Percentiles rank a stretch among this genome's conserved stretches.
These are phyloP conservation scores for Corythucha ciliata DNA, from an alignment of 2,888 invertebrate species.

Conservation along the genomic window DNA sequence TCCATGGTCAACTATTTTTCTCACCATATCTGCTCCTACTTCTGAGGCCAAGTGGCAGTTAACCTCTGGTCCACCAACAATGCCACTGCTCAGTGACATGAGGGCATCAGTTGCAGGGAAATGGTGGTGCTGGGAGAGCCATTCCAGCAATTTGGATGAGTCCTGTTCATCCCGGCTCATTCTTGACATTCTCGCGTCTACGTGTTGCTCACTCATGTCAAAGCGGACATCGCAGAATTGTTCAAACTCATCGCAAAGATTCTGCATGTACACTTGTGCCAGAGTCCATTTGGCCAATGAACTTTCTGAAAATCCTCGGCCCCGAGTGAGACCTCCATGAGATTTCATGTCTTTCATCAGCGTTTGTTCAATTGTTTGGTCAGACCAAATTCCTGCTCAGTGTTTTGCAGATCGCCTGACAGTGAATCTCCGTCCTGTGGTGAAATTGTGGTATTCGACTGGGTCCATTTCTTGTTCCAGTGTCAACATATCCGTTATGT, in stretches of 20 bases:
- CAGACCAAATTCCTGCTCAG: conserved; percentile 27
- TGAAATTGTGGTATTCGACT: conserved; percentile 17
- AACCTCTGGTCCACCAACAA: conserved; percentile 28
- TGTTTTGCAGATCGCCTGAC: conserved; percentile 24
- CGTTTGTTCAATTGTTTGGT: too few species aligned
- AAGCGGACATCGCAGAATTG: conserved; percentile 30
- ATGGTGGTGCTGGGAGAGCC: conserved; percentile 33
- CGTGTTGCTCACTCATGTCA: conserved; percentile 24
- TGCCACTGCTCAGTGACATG: conserved; percentile 30
- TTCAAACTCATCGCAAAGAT: conserved; percentile 31
- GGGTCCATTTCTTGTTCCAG: conserved; percentile 13
- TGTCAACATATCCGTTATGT: conserved; percentile 27
- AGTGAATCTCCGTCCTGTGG: conserved; percentile 23
- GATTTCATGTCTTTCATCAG: too few species aligned
- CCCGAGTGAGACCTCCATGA: conserved; percentile 30
- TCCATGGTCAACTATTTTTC: conserved; percentile 28
- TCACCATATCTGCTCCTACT: conserved; percentile 25
- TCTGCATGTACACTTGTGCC: conserved; percentile 28
- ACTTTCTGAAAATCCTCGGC: conserved; percentile 29
- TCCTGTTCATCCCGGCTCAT: conserved; percentile 31
- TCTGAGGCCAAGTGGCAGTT: conserved; percentile 33
- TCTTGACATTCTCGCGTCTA: conserved; percentile 30
- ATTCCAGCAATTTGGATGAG: conserved; percentile 30
- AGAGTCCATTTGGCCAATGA: conserved; percentile 29
- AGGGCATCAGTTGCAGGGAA: conserved; percentile 27